Conservation (phyloP, 2,113 vertebrate species). For the Mesocricetus auratus region DNA sequence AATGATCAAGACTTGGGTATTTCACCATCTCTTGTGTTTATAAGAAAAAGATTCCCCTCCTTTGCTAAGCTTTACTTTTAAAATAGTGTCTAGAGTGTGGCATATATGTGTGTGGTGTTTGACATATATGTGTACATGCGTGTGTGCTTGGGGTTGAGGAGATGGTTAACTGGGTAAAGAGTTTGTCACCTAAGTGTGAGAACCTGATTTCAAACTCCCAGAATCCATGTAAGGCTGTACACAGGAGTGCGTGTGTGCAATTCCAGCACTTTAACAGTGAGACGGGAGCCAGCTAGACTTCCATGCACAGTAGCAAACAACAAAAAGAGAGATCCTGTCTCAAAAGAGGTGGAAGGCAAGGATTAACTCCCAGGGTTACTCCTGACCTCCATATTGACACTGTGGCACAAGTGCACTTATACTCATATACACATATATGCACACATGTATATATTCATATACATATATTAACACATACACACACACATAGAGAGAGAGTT, state of each 20-base stretch:
- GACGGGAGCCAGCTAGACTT: neutral
- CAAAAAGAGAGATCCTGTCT: neutral
- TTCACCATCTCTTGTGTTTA: neutral
- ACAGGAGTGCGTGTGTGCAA: neutral
- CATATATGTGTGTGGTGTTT: neutral
- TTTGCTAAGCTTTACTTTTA: conserved; percentile 4
- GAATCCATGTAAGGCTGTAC: neutral
- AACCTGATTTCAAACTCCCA: neutral
- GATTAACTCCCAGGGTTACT: neutral
- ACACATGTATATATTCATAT: neutral
- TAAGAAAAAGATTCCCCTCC: neutral
- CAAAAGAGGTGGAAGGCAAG: neutral
- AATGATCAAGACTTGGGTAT: neutral
- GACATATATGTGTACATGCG: no score
- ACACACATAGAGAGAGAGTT: neutral
- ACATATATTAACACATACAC: neutral
- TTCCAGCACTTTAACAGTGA: no score
- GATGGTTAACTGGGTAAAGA: neutral
- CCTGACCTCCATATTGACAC: neutral
- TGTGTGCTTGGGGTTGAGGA: neutral
- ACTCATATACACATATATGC: neutral
- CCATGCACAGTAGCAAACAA: neutral
- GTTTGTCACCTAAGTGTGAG: neutral
- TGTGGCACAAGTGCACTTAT: neutral
- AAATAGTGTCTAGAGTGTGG: neutral